phyloP scores from a whole-genome alignment of 2,888 invertebrate genomes.

The Eupithecia centaureata region DNA sequence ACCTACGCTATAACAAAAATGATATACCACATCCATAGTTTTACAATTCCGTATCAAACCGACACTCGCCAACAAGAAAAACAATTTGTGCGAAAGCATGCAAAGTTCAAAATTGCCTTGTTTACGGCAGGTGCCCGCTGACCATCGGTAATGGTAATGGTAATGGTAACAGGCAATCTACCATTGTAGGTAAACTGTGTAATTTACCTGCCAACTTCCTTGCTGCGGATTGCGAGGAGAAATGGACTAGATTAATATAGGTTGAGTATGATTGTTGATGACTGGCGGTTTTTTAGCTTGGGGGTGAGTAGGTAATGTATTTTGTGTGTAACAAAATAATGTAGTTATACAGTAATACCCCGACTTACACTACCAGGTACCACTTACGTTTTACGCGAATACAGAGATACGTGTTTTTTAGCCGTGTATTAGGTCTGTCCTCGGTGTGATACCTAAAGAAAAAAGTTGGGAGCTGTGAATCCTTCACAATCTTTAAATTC shows the following conservation, averaged over 20 bases:
- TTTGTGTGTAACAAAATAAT: too few relatives aligned
- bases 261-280: slow-evolving; percentile 15
- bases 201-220: slow-evolving; percentile 67
- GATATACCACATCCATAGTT: slow-evolving; percentile 39
- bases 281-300: background rate
- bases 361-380: too few relatives aligned
- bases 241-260: slow-evolving; percentile 17
- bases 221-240: slow-evolving; percentile 46
- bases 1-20: too few relatives aligned
- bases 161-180: slow-evolving; percentile 50
- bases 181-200: slow-evolving; percentile 67
- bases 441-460: too few relatives aligned
- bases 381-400: too few relatives aligned
- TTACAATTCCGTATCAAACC: slow-evolving; percentile 24
- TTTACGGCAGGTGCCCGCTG: slow-evolving; percentile 69
- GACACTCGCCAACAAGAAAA: slow-evolving; percentile 58
- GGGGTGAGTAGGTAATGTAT: background rate
- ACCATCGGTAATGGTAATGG: slow-evolving; percentile 47
- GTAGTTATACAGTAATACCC: too few relatives aligned
- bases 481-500: too few relatives aligned
- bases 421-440: too few relatives aligned
- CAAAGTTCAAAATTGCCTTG: slow-evolving; percentile 69
- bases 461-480: too few relatives aligned
- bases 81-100: slow-evolving; percentile 68
- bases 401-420: too few relatives aligned